A percentile compares a stretch with the other conserved stretches of the same genome.
Conservation (phyloP, 1,140 invertebrate species). For the Zaprionus nigranus region DNA sequence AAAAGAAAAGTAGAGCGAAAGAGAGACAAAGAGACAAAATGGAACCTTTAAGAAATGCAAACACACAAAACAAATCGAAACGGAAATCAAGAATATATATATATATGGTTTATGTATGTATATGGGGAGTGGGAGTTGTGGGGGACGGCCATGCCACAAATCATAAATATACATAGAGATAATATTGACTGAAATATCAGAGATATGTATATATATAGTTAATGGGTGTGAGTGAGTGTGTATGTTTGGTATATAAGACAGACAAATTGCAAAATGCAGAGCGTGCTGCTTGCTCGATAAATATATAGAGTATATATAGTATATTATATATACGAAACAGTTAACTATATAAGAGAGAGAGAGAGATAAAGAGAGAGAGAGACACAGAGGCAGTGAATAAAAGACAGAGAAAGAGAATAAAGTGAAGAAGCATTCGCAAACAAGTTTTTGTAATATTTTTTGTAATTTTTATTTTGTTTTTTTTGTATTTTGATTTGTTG, state of each 20-base stretch:
- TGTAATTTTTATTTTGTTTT: slow-evolving; percentile 47
- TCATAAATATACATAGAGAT: slow-evolving; percentile 54
- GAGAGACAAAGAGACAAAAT: slow-evolving; percentile 25
- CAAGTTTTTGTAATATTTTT: slow-evolving; percentile 28
- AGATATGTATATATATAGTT: slow-evolving; percentile 32
- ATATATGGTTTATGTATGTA: slow-evolving; percentile 4
- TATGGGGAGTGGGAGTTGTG: slow-evolving; percentile 33
- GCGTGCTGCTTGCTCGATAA: slow-evolving; percentile 64
- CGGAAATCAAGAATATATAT: slow-evolving; percentile 52
- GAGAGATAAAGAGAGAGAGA: slow-evolving; percentile 48
- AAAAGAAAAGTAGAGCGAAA: slow-evolving; percentile 8
- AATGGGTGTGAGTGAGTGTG: slow-evolving; percentile 33
- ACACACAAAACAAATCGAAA: slow-evolving; percentile 34
- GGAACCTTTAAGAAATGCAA: no score
- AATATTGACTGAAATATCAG: slow-evolving; percentile 12
- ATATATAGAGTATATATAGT: slow-evolving; percentile 46
- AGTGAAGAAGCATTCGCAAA: slow-evolving; percentile 54
- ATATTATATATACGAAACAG: slow-evolving; percentile 53
- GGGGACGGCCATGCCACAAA: slow-evolving; percentile 72
- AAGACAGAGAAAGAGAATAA: slow-evolving; percentile 56
- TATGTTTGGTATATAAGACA: slow-evolving; percentile 49
- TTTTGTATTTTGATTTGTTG: slow-evolving; percentile 31
- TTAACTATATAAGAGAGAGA: slow-evolving; percentile 67
- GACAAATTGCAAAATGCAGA: slow-evolving; percentile 72
- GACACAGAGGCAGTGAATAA: slow-evolving; percentile 42